Evolutionary conservation across 2,113 vertebrate genomes (phyloP).

Genomic region (Agapornis roseicollis): DNA sequence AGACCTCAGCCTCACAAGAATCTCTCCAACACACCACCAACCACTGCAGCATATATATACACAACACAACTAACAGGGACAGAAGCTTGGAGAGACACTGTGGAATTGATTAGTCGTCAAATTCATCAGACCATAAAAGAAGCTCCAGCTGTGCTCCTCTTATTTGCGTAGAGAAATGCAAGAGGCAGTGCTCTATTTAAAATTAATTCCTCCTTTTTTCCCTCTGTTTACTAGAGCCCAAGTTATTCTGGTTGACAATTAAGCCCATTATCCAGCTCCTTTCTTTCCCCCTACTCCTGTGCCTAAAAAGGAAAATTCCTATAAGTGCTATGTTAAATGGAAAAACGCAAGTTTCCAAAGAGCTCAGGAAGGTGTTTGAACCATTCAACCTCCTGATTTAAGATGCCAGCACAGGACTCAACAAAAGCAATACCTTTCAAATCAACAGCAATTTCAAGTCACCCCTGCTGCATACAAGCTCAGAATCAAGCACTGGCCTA

Average conservation of each 20-base stretch:
- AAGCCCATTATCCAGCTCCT: neutral
- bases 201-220: neutral
- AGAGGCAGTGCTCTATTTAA: conserved; percentile 11
- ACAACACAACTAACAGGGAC: neutral
- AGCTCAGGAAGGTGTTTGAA: neutral
- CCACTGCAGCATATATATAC: neutral
- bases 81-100: conserved; percentile 22
- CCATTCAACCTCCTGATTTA: neutral
- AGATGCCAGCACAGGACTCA: neutral
- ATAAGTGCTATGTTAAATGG: neutral
- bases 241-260: conserved; percentile 42
- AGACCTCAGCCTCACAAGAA: neutral
- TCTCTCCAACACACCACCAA: neutral
- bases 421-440: neutral
- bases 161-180: neutral
- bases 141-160: conserved; percentile 44
- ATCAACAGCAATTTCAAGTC: neutral
- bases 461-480: rapidly evolving
- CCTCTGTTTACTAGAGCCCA: conserved; percentile 33
- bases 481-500: neutral
- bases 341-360: neutral
- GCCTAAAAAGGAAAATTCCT: neutral
- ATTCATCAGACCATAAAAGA: conserved; percentile 41
- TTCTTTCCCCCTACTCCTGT: neutral
- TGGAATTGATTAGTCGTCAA: conserved; percentile 49